Conservation (phyloP, 1,140 invertebrate genomes). For the Babylonia areolata region DNA sequence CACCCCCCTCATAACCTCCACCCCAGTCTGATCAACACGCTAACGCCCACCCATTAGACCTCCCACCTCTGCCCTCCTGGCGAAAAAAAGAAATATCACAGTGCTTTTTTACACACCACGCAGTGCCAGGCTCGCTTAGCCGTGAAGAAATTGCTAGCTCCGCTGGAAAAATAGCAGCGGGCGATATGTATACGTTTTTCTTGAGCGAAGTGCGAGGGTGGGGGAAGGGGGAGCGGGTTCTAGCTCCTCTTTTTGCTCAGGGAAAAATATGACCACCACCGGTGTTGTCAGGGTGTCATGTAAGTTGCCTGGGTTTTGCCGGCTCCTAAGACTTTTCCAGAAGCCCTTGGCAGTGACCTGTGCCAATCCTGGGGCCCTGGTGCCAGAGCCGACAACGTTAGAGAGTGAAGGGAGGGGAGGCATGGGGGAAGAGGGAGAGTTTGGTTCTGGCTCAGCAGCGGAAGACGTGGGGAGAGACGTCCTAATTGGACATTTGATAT, state of each 20-base stretch:
- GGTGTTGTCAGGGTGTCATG: not conserved
- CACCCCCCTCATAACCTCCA: too few species aligned
- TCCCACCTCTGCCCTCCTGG: not conserved
- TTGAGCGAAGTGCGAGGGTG: too few species aligned
- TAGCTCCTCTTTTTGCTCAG: not conserved
- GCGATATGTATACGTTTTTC: not conserved
- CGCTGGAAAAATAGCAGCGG: not conserved
- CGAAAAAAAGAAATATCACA: not conserved
- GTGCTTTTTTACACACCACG: not conserved
- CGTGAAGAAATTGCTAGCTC: slow-evolving; percentile 1
- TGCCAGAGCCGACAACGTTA: too few species aligned
- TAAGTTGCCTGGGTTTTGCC: not conserved
- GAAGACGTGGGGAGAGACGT: not conserved
- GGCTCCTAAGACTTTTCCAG: not conserved
- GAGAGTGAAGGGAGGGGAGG: not conserved
- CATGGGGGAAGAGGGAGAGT: not conserved
- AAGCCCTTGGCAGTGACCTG: not conserved
- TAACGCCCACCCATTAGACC: not conserved
- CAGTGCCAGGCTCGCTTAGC: too few species aligned
- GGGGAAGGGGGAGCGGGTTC: too few species aligned
- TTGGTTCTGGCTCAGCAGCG: not conserved
- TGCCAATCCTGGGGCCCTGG: too few species aligned
- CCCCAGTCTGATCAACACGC: slow-evolving; percentile 4
- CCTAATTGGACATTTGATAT: slow-evolving; percentile 15
- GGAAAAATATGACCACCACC: not conserved